A percentile compares a stretch with the other conserved stretches of the same genome.
Conservation (phyloP, 2,888 invertebrate species). For the Flexamia atlantica region DNA sequence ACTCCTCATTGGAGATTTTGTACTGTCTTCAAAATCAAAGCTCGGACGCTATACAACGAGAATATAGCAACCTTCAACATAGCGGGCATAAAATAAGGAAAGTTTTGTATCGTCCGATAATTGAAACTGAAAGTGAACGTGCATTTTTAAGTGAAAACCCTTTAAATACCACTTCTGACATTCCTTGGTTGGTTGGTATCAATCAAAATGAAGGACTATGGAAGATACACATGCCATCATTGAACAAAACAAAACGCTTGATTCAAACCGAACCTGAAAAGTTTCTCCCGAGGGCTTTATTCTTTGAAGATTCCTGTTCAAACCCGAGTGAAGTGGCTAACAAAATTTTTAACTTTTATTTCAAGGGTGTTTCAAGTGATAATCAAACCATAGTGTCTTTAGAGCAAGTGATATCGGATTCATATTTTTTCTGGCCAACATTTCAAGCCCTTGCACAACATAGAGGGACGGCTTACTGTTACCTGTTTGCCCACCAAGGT, state of each 20-base stretch:
- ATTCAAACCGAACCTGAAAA: not conserved
- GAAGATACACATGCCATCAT: slow-evolving; percentile 16
- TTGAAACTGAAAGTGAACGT: slow-evolving; percentile 8
- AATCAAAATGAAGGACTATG: slow-evolving; percentile 38
- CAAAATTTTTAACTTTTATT: slow-evolving; percentile 40
- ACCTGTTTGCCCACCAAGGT: slow-evolving; percentile 31
- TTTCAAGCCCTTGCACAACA: slow-evolving; percentile 28
- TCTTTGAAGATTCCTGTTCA: slow-evolving; percentile 44
- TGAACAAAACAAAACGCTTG: slow-evolving; percentile 14
- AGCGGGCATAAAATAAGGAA: not conserved
- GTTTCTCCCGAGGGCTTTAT: slow-evolving; percentile 4
- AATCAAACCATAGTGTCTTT: slow-evolving; percentile 12
- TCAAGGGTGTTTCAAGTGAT: not conserved
- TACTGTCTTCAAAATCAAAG: slow-evolving; percentile 37
- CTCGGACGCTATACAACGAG: not conserved
- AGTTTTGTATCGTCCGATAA: slow-evolving; percentile 28
- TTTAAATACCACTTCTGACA: slow-evolving; percentile 7
- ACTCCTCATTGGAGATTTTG: slow-evolving; percentile 16
- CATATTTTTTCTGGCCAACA: slow-evolving; percentile 48
- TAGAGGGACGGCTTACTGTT: slow-evolving; percentile 6
- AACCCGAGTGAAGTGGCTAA: slow-evolving; percentile 22
- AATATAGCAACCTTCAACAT: slow-evolving; percentile 40
- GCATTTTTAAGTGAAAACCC: slow-evolving; percentile 43
- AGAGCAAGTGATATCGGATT: slow-evolving; percentile 44
- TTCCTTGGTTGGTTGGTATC: slow-evolving; percentile 48